These are phyloP conservation scores for Aurelia aurita complex sp. Pacific DNA, from an alignment of 30 jellyfish, hydroid and myxozoan genomes.

Conservation along the genomic window DNA sequence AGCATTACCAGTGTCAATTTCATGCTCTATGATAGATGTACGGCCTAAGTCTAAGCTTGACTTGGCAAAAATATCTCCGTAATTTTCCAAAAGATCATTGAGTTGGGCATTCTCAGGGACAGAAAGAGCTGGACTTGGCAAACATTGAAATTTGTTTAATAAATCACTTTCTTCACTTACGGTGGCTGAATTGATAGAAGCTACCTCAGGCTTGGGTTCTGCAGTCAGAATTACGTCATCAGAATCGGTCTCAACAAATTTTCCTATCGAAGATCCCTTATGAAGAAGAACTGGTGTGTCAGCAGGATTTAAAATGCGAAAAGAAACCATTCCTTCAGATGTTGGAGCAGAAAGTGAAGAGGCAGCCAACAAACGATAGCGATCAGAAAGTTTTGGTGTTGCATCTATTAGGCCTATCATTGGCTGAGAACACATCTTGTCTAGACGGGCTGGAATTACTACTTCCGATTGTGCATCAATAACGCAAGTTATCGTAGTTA, in stretches of 20 bases:
- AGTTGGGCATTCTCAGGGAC: not conserved
- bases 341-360: slow-evolving; percentile 9
- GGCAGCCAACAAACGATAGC: slow-evolving; percentile 10
- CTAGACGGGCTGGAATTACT: slow-evolving; percentile 24
- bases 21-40: slow-evolving; percentile 39
- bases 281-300: slow-evolving; percentile 20
- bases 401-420: too few relatives aligned
- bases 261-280: not conserved
- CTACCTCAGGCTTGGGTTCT: not conserved
- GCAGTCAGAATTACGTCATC: not conserved
- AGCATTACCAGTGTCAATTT: too few relatives aligned
- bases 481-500: too few relatives aligned
- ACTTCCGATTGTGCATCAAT: too few relatives aligned
- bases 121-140: slow-evolving; percentile 4
- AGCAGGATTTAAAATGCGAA: slow-evolving; percentile 16
- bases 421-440: not conserved
- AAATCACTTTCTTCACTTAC: not conserved
- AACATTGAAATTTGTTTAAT: too few relatives aligned
- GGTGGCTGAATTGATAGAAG: not conserved
- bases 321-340: slow-evolving; percentile 13
- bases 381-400: slow-evolving; percentile 17
- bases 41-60: slow-evolving; percentile 34
- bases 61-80: slow-evolving; percentile 19
- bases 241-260: not conserved
- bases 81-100: not conserved